phyloP scores from a whole-genome alignment of 2,113 vertebrate genomes.

The Isichthys henryi region DNA sequence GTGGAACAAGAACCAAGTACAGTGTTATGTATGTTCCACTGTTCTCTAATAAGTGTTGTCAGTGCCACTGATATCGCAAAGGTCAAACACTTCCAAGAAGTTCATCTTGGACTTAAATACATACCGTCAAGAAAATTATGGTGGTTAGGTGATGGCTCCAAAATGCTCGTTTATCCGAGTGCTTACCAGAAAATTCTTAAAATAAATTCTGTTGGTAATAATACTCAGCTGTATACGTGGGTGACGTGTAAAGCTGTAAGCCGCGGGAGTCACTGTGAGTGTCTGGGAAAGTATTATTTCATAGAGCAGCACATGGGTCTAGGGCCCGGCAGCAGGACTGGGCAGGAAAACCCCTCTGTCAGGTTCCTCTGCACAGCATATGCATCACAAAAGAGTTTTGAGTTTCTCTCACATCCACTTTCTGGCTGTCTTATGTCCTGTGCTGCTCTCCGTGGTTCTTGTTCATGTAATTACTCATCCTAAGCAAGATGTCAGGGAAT shows the following conservation, averaged over 20 bases:
- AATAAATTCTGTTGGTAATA: neutral
- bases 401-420: neutral
- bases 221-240: constrained; percentile 13
- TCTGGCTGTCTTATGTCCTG: neutral
- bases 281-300: neutral
- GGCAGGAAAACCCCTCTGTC: neutral
- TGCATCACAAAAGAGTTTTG: neutral
- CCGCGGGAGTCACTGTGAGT: neutral
- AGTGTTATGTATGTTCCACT: too few relatives aligned
- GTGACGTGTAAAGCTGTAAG: neutral
- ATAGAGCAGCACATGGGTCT: neutral
- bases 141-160: neutral
- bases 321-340: neutral
- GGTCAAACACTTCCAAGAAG: neutral
- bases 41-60: neutral
- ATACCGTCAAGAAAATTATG: neutral
- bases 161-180: neutral
- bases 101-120: neutral
- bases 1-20: too few relatives aligned
- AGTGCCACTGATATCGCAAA: neutral
- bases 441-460: neutral
- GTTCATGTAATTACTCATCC: neutral
- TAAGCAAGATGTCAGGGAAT: constrained; percentile 21
- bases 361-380: neutral
- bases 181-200: neutral